These are phyloP conservation scores for Oasisia sp. DNA, from an alignment of 2,888 invertebrate species.

Conservation along the genomic window DNA sequence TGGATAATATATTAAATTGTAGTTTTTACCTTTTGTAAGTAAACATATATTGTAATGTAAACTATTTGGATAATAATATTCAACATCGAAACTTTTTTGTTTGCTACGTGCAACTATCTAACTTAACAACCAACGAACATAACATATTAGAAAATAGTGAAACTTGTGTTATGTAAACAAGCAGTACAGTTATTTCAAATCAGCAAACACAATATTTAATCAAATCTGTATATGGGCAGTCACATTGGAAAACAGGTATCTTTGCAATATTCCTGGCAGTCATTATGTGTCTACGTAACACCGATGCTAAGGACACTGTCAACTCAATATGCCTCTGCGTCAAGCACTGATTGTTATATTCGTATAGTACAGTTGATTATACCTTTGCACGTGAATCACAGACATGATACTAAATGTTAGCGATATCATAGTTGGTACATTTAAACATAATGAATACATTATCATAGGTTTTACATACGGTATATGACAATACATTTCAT, in stretches of 20 bases:
- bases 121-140: not conserved
- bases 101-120: not conserved
- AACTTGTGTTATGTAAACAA: too few species aligned
- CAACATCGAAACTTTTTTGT: not conserved
- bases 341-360: not conserved
- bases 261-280: too few species aligned
- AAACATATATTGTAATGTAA: too few species aligned
- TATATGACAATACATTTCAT: not conserved
- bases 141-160: not conserved
- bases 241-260: too few species aligned
- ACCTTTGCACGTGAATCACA: not conserved
- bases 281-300: not conserved
- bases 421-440: too few species aligned
- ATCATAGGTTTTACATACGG: not conserved
- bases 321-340: not conserved
- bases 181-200: too few species aligned
- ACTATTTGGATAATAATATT: too few species aligned
- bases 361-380: not conserved
- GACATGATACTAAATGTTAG: not conserved
- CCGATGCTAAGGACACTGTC: not conserved
- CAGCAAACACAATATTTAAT: too few species aligned
- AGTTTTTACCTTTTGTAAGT: not conserved
- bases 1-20: not conserved
- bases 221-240: too few species aligned
- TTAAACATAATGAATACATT: not conserved